Conservation (phyloP, 1,140 invertebrate genomes). For the Phymastichus coffea region DNA sequence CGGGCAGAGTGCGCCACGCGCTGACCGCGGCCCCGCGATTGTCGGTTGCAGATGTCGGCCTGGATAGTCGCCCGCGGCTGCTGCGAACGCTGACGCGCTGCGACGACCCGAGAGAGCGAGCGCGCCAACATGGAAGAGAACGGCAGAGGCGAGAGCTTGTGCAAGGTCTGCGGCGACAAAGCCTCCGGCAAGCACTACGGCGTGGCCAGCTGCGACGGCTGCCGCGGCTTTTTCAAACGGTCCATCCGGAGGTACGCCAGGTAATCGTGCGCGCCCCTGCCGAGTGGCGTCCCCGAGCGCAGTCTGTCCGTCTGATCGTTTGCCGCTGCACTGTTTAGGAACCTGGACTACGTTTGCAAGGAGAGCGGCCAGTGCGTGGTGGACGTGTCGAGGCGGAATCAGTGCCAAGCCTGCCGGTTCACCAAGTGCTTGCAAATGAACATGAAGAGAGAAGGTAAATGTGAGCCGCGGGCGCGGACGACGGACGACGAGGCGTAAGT, state of each 20-base stretch:
- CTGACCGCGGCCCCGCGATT: too few species aligned
- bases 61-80: too few species aligned
- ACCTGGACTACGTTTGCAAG: conserved; percentile 91
- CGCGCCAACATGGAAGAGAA: conserved; percentile 55
- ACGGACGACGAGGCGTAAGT: too few species aligned
- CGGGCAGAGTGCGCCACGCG: too few species aligned
- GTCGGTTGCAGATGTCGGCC: too few species aligned
- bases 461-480: too few species aligned
- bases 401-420: conserved; percentile 93
- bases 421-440: conserved; percentile 89
- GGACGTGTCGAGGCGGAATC: conserved; percentile 88
- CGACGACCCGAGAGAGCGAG: too few species aligned
- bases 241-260: conserved; percentile 75
- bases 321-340: conserved; percentile 56
- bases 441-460: conserved; percentile 93
- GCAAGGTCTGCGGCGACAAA: conserved; percentile 86
- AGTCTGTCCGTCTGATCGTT: too few species aligned
- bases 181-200: conserved; percentile 92
- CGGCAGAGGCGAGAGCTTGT: conserved; percentile 52
- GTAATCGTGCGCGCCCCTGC: conserved; percentile 41
- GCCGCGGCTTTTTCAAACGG: conserved; percentile 90
- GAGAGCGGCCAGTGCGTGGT: conserved; percentile 86
- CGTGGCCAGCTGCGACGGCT: conserved; percentile 87
- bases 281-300: too few species aligned
- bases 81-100: too few species aligned